Evolutionary conservation across 2,888 invertebrate genomes (phyloP).

Genomic region (Formica aserva): DNA sequence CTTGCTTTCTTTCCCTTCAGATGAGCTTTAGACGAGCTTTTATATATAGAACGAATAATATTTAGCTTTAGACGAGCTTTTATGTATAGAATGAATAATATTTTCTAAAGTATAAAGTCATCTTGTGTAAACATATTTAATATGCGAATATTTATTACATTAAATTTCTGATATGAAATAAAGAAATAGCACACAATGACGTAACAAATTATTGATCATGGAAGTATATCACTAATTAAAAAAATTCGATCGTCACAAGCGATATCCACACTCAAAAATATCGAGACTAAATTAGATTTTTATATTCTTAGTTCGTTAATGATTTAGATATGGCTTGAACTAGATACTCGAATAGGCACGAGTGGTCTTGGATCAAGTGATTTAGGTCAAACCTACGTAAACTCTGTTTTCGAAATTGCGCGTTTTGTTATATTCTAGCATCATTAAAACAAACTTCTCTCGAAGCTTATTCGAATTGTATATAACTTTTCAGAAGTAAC

Average conservation of each 20-base stretch:
- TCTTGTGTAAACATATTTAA: background rate
- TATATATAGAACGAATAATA: background rate
- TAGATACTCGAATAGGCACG: background rate
- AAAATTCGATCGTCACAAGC: background rate
- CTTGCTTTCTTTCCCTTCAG: constrained; percentile 10
- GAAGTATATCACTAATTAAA: background rate
- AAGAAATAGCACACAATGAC: background rate
- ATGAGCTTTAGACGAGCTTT: constrained; percentile 22
- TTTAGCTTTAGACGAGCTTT: constrained; percentile 16
- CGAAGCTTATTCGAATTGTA: constrained; percentile 5
- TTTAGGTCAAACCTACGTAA: constrained; percentile 20
- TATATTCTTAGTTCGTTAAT: background rate
- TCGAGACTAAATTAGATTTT: background rate
- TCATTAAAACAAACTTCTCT: constrained; percentile 13
- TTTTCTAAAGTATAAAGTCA: constrained; percentile 31
- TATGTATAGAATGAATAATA: constrained; percentile 5
- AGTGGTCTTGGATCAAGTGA: constrained; percentile 18
- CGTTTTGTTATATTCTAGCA: constrained; percentile 5
- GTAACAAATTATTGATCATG: background rate
- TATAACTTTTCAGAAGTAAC: constrained; percentile 13
- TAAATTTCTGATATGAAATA: background rate
- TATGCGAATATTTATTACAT: background rate
- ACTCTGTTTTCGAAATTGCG: constrained; percentile 11
- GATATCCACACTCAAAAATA: background rate
- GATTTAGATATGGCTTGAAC: background rate